These are phyloP conservation scores for Helicolenus hilgendorfi DNA, from an alignment of 2,797 vertebrate species.

Conservation along the genomic window DNA sequence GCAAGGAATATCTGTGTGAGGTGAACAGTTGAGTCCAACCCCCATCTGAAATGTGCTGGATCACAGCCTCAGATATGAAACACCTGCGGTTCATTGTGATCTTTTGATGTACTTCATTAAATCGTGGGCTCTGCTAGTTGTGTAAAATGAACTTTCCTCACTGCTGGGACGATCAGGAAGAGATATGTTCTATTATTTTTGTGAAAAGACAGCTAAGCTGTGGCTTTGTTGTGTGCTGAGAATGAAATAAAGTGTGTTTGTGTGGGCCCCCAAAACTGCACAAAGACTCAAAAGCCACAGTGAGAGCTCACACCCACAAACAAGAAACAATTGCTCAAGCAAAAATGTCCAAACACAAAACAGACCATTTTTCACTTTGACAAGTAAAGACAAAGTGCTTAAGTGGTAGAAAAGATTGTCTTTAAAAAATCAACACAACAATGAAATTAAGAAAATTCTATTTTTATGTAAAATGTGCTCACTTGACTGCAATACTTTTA, in stretches of 20 bases:
- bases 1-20: not conserved
- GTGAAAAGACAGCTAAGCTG: constrained; percentile 14
- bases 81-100: constrained; percentile 15
- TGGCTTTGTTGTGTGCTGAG: not conserved
- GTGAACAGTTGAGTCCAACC: not conserved
- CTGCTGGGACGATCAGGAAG: not conserved
- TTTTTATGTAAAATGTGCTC: not conserved
- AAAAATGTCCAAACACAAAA: constrained; percentile 30
- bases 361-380: not conserved
- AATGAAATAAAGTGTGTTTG: constrained; percentile 14
- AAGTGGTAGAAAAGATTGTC: not conserved
- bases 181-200: not conserved
- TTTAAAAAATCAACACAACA: not conserved
- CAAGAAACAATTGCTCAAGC: not conserved
- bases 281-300: not conserved
- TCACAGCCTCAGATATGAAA: constrained; percentile 11
- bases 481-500: not conserved
- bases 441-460: not conserved
- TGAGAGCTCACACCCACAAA: not conserved
- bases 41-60: constrained; percentile 8
- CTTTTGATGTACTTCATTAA: constrained; percentile 24
- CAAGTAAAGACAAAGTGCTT: not conserved
- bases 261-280: not conserved
- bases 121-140: not conserved
- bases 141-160: not conserved